Evolutionary conservation across 2,113 vertebrate species (phyloP).

Genomic region (Donacobius atricapilla): DNA sequence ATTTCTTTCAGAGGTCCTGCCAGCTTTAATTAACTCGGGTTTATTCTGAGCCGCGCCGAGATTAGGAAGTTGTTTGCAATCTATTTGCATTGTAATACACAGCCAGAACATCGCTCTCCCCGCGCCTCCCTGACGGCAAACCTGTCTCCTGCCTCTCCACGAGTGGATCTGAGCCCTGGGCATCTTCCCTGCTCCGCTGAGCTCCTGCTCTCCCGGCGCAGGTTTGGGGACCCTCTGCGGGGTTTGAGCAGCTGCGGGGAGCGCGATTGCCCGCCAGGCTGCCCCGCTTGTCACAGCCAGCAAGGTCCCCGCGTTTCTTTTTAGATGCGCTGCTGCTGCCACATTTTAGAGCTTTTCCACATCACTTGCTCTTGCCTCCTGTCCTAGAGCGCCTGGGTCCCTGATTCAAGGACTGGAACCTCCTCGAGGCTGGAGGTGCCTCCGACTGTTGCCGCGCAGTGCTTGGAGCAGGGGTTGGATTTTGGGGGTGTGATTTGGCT

Average conservation of each 20-base stretch:
- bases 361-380: not conserved
- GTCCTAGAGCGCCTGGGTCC: not conserved
- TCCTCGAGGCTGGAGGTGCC: not conserved
- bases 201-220: not conserved
- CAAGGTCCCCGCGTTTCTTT: fast-evolving
- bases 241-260: not conserved
- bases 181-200: constrained; percentile 1
- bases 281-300: not conserved
- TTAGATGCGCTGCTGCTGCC: fast-evolving
- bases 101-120: not conserved
- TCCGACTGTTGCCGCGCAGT: fast-evolving
- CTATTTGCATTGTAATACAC: not conserved
- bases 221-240: not conserved
- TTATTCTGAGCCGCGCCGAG: not conserved
- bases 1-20: constrained; percentile 13
- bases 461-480: not conserved
- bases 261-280: not conserved
- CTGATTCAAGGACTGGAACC: not conserved
- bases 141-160: not conserved
- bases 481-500: fast-evolving
- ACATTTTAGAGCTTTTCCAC: not conserved
- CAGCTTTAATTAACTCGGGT: constrained; percentile 23
- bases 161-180: not conserved
- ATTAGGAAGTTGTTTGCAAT: constrained; percentile 19
- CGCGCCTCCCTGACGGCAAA: not conserved